phyloP scores from a whole-genome alignment of 2,113 vertebrate genomes.

The Eclectus roratus region DNA sequence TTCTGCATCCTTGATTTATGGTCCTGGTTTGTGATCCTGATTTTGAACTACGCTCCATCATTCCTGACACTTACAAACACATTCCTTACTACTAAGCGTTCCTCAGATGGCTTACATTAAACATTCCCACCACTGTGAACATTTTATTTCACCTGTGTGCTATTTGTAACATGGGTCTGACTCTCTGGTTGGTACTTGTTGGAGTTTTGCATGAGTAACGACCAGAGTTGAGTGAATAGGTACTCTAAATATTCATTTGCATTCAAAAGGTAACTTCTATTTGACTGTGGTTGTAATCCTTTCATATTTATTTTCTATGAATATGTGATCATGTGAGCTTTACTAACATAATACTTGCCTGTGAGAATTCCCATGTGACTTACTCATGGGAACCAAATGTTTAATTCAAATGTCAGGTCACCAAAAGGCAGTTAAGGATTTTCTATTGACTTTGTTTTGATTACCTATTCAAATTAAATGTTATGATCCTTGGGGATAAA shows the following conservation, averaged over 20 bases:
- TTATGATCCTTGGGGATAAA: not conserved
- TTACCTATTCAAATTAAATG: not conserved
- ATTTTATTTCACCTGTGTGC: not conserved
- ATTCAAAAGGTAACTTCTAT: not conserved
- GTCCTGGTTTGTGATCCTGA: not conserved
- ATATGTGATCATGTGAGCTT: not conserved
- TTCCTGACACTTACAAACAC: not conserved
- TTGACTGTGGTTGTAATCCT: constrained; percentile 7
- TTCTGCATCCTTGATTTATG: not conserved
- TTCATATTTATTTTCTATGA: constrained; percentile 36
- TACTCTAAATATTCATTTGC: not conserved
- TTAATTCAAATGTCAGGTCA: not conserved
- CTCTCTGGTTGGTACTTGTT: not conserved
- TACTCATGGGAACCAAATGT: not conserved
- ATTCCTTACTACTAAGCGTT: not conserved
- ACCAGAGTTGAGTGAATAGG: not conserved
- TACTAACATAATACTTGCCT: not conserved
- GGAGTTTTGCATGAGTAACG: not conserved
- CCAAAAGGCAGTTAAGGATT: not conserved
- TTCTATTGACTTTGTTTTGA: not conserved
- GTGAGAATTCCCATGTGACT: constrained; percentile 16
- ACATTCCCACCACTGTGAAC: not conserved
- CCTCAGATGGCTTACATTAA: not conserved
- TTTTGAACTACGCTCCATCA: not conserved
- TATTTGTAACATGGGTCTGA: not conserved